Base-by-base conservation (phyloP, 2,113 vertebrate species). In the Salvator merianae region DNA sequence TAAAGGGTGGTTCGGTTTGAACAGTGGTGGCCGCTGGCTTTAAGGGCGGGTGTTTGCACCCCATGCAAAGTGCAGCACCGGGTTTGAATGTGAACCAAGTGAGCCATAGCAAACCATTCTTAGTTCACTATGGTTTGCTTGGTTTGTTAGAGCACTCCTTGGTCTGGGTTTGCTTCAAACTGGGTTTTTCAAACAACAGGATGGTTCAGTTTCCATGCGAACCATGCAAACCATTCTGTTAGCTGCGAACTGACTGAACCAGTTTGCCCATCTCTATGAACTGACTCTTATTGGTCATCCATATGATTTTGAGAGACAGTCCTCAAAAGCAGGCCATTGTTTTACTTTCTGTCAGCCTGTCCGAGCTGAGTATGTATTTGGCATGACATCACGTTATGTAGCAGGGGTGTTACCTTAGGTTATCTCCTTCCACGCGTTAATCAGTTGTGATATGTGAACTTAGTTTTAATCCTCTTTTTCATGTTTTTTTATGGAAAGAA, bases 401-500 rank as follows among this genome's bases (percentile, higher is more conserved):
- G 34, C 26, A 59, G 50, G 24, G 50, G 77, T 30, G 77, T 16
- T 68, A 59, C 16, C 4, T 47, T 24, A 26, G 79, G 79, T 38
- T 55, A 70, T 55, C 79, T 55, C 65, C 47, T 24, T 24, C 47
- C 7, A 36, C 5, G 47, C 32, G 55, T 71, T 34, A 70, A 55
- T 81, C 32, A 38, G 68, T 71, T 71, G 26, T 9, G 66, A 71
- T 59, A 81, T 8, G 34, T 71, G 68, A 81, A 81, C 79, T 55
- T 3, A 28, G 14, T 55, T 59, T 59, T 71, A 55, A 71, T 88
- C 85, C 16, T 32, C 3, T 53, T 81, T 63, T 75, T 53, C 47
- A 59, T 76, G 26, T 90, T 47, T 80, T 88, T 91, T 74, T 18
- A 93, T 89, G 88, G 83, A 87, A 80, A 59, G 16, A 59, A 89